Conservation (phyloP, 2,888 invertebrate genomes). For the Cheiracanthium punctorium region DNA sequence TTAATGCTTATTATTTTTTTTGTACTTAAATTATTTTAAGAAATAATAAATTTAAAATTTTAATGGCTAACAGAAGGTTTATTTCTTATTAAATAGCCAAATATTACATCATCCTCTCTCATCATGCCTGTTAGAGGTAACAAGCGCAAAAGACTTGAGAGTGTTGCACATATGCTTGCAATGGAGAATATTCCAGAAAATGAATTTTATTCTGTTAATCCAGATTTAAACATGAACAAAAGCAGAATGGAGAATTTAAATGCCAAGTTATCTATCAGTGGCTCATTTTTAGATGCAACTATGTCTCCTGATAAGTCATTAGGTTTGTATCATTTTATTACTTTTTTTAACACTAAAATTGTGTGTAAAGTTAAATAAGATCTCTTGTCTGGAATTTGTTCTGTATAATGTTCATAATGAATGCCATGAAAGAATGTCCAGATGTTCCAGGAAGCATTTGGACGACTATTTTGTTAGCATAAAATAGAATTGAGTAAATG, state of each 20-base stretch:
- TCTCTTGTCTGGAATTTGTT: too few species aligned
- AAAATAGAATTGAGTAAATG: too few species aligned
- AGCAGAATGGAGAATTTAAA: slow-evolving; percentile 92
- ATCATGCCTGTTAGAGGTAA: slow-evolving; percentile 62
- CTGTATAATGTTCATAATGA: too few species aligned
- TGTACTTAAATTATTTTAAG: too few species aligned
- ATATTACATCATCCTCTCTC: slow-evolving; percentile 27
- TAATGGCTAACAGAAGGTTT: too few species aligned
- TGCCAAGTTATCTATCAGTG: slow-evolving; percentile 88
- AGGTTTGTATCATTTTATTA: slow-evolving; percentile 21
- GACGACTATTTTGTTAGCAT: too few species aligned
- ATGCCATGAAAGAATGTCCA: neutral
- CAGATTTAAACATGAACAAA: slow-evolving; percentile 85
- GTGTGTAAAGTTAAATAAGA: too few species aligned
- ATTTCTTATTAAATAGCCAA: slow-evolving; percentile 24
- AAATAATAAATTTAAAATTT: too few species aligned
- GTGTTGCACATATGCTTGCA: slow-evolving; percentile 73
- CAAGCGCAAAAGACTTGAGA: slow-evolving; percentile 66
- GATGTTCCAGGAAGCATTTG: neutral
- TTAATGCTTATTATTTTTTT: too few species aligned
- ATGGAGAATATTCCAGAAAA: slow-evolving; percentile 48
- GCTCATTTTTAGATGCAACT: slow-evolving; percentile 92
- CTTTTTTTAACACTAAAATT: too few species aligned
- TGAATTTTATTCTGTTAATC: slow-evolving; percentile 73
- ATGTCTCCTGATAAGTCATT: slow-evolving; percentile 82